Evolutionary conservation across 1,140 invertebrate genomes (phyloP).

Genomic region (Ericerus pela): DNA sequence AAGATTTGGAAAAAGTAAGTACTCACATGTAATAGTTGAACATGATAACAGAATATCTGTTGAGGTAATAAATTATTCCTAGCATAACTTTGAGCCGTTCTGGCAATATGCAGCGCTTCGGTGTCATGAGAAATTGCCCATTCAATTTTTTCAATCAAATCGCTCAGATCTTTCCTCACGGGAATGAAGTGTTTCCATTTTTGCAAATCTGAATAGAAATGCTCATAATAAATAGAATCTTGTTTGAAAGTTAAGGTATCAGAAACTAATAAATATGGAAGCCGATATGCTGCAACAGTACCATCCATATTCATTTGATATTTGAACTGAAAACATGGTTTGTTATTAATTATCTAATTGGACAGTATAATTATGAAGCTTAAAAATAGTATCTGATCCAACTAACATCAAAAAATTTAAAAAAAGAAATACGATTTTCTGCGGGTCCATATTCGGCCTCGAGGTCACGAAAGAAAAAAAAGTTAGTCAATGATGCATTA

Average conservation of each 20-base stretch:
- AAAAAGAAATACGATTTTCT: constrained; percentile 72
- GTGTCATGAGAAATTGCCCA: constrained; percentile 70
- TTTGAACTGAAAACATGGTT: constrained; percentile 66
- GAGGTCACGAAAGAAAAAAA: constrained; percentile 86
- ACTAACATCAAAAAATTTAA: constrained; percentile 93
- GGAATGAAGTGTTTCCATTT: constrained; percentile 73
- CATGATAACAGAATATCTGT: constrained; percentile 82
- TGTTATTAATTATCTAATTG: neutral
- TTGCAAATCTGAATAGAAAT: constrained; percentile 68
- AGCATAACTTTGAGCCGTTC: constrained; percentile 55
- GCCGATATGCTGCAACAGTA: constrained; percentile 86
- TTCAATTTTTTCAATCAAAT: constrained; percentile 60
- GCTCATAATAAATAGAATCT: constrained; percentile 83
- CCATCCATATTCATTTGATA: constrained; percentile 92
- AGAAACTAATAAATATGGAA: constrained; percentile 80
- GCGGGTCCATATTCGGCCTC: constrained; percentile 73
- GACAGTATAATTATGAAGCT: too few species aligned
- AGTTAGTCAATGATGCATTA: constrained; percentile 86
- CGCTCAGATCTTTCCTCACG: constrained; percentile 59
- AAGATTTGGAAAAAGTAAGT: neutral
- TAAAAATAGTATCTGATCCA: too few species aligned
- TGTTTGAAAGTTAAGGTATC: constrained; percentile 78
- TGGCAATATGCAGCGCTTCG: constrained; percentile 50
- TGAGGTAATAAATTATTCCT: constrained; percentile 65
- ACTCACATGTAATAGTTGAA: constrained; percentile 53